Percentiles rank a stretch among this genome's conserved stretches.
phyloP scores from a whole-genome alignment of 2,888 invertebrate genomes.

The Cyclophora punctaria region DNA sequence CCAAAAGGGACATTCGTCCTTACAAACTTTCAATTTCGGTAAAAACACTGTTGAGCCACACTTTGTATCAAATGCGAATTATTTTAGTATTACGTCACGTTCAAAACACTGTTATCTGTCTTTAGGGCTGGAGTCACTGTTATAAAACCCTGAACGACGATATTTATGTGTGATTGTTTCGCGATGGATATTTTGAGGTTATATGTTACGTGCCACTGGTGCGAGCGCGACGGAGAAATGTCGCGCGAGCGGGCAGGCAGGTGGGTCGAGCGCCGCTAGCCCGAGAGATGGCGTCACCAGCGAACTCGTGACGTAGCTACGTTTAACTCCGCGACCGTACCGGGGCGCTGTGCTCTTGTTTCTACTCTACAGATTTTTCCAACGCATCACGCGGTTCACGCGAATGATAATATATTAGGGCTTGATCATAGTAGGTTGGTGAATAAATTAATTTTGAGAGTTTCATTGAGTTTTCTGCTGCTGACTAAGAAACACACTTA shows the following conservation, averaged over 20 bases:
- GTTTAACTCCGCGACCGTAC: slow-evolving; percentile 66
- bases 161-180: slow-evolving; percentile 54
- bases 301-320: slow-evolving; percentile 50
- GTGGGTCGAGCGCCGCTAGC: slow-evolving; percentile 28
- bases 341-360: slow-evolving; percentile 62
- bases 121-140: slow-evolving; percentile 45
- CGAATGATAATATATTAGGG: slow-evolving; percentile 52
- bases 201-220: slow-evolving; percentile 69
- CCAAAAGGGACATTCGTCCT: slow-evolving; percentile 67
- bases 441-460: too few species aligned
- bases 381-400: slow-evolving; percentile 62
- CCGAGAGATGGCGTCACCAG: slow-evolving; percentile 58
- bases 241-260: slow-evolving; percentile 41
- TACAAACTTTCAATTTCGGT: slow-evolving; percentile 61
- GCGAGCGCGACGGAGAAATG: slow-evolving; percentile 68
- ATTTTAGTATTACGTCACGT: slow-evolving; percentile 38
- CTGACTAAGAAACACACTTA: too few species aligned
- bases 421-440: slow-evolving; percentile 34
- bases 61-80: slow-evolving; percentile 35
- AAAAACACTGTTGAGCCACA: slow-evolving; percentile 53
- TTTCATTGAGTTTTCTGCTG: too few species aligned
- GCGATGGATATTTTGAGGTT: slow-evolving; percentile 67
- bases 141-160: slow-evolving; percentile 42
- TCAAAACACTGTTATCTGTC: slow-evolving; percentile 37
- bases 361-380: slow-evolving; percentile 67